These are phyloP conservation scores for Lepeophtheirus nordmannii DNA, from an alignment of 2,888 invertebrate species.

Conservation along the genomic window DNA sequence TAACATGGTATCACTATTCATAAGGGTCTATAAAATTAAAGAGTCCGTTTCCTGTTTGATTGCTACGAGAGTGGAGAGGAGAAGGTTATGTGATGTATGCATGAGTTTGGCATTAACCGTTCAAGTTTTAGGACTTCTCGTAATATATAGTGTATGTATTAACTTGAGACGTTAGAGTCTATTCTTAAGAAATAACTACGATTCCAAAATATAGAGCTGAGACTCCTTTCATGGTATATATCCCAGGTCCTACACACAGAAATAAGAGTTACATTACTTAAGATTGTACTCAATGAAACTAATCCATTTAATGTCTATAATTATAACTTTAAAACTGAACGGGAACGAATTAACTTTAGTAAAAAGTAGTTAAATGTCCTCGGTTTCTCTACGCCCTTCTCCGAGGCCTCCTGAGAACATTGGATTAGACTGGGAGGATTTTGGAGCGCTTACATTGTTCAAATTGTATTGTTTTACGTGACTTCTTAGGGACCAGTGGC, in stretches of 20 bases:
- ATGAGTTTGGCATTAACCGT: too few relatives aligned
- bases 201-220: background rate
- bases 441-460: background rate
- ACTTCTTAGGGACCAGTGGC: constrained; percentile 1
- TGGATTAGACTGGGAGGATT: background rate
- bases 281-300: background rate
- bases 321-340: background rate
- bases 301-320: background rate
- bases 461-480: background rate
- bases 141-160: too few relatives aligned
- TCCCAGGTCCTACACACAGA: background rate
- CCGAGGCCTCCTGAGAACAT: background rate
- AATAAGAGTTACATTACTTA: background rate
- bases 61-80: too few relatives aligned
- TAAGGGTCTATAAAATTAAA: too few relatives aligned
- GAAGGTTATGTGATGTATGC: too few relatives aligned
- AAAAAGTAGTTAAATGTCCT: background rate
- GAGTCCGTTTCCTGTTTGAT: too few relatives aligned
- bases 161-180: too few relatives aligned
- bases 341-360: background rate
- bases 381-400: too few relatives aligned
- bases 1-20: too few relatives aligned
- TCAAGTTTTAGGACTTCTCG: too few relatives aligned
- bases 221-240: constrained; percentile 3
- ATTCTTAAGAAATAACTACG: background rate